phyloP scores from a whole-genome alignment of 2,113 vertebrate genomes.

The Numenius arquata region DNA sequence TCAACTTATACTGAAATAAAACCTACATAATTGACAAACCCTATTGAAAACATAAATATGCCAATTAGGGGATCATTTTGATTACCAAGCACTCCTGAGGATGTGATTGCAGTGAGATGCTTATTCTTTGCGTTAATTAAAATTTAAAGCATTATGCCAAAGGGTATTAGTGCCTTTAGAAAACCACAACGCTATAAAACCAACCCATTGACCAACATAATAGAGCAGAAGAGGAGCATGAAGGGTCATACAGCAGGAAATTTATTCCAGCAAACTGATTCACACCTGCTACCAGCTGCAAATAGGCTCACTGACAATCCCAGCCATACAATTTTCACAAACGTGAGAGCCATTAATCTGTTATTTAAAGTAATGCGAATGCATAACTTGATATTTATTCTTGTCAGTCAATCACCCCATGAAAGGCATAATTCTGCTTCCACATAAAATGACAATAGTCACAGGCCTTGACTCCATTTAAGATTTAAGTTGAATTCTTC shows the following conservation, averaged over 20 bases:
- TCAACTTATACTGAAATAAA: neutral
- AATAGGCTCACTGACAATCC: constrained; percentile 35
- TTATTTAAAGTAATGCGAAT: constrained; percentile 12
- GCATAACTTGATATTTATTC: neutral
- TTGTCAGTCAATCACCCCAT: neutral
- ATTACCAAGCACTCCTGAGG: constrained; percentile 22
- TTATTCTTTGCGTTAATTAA: constrained; percentile 35
- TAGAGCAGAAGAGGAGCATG: constrained; percentile 27
- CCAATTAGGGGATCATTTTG: constrained; percentile 34
- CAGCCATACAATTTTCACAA: constrained; percentile 3
- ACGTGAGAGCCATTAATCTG: constrained; percentile 12
- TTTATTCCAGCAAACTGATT: constrained; percentile 57
- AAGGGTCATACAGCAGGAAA: constrained; percentile 47
- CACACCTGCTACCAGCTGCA: constrained; percentile 68
- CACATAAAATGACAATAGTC: neutral
- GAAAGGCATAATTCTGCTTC: neutral
- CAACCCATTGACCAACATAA: constrained; percentile 48
- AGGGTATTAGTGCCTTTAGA: constrained; percentile 54
- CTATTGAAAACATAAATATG: constrained; percentile 18
- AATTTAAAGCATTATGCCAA: constrained; percentile 53
- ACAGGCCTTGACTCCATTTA: neutral
- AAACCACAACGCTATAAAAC: constrained; percentile 48
- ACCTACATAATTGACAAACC: neutral
- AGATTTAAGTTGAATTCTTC: neutral
- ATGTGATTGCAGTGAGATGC: neutral